Evolutionary conservation across 1,140 invertebrate genomes (phyloP).

Genomic region (Euura lappo): DNA sequence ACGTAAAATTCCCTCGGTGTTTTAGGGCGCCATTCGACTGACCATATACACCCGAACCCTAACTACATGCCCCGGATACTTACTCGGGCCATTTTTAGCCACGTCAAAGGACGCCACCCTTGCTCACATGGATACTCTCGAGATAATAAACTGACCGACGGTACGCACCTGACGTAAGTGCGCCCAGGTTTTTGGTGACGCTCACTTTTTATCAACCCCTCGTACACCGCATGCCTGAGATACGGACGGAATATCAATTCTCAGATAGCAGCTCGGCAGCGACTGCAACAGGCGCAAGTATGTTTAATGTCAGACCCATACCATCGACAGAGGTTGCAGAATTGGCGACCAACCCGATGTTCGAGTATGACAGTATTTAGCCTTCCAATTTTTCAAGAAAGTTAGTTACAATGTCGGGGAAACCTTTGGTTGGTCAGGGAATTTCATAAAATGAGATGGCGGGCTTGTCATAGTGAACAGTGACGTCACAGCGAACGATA

Average conservation of each 20-base stretch:
- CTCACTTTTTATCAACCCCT: slow-evolving; percentile 1
- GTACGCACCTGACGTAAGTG: slow-evolving; percentile 17
- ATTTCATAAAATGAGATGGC: too few species aligned
- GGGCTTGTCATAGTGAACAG: too few species aligned
- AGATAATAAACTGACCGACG: slow-evolving; percentile 10
- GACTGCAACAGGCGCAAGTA: not conserved
- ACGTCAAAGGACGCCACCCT: not conserved
- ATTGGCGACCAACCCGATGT: too few species aligned
- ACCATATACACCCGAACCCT: slow-evolving; percentile 19
- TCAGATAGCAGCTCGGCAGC: not conserved
- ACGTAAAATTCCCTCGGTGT: not conserved
- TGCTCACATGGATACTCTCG: not conserved
- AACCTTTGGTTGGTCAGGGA: too few species aligned
- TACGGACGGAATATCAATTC: slow-evolving; percentile 1
- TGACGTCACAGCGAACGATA: too few species aligned
- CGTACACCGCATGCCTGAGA: too few species aligned
- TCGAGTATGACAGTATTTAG: too few species aligned
- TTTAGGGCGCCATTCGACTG: not conserved
- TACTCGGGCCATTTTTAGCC: slow-evolving; percentile 8
- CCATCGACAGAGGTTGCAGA: too few species aligned
- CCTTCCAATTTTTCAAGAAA: too few species aligned
- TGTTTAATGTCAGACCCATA: too few species aligned
- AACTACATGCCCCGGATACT: not conserved
- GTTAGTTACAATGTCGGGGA: too few species aligned
- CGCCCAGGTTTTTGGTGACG: slow-evolving; percentile 11